Evolutionary conservation across 2,113 vertebrate species (phyloP).

Genomic region (Xenopus laevis): DNA sequence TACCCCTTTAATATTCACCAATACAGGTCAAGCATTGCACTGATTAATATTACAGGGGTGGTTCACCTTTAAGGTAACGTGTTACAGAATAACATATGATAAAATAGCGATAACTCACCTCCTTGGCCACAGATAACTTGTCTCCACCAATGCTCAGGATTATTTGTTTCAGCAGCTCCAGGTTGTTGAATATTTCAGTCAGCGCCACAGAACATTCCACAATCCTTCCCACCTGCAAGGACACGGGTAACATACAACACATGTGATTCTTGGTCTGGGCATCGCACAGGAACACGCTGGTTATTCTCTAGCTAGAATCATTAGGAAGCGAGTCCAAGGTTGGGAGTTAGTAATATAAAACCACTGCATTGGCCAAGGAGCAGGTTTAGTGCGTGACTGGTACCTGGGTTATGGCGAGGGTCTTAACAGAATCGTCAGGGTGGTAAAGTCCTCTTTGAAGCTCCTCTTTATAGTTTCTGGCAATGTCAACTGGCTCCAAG

Average conservation of each 20-base stretch:
- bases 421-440: slow-evolving; percentile 75
- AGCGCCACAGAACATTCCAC: slow-evolving; percentile 72
- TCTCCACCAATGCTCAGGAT: slow-evolving; percentile 81
- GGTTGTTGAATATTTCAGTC: slow-evolving; percentile 72
- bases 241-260: not conserved
- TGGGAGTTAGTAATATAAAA: too few species aligned
- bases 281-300: too few species aligned
- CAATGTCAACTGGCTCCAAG: slow-evolving; percentile 73
- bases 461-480: slow-evolving; percentile 71
- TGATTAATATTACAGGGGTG: too few species aligned
- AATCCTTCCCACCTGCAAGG: slow-evolving; percentile 77
- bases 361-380: too few species aligned
- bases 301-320: too few species aligned
- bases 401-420: slow-evolving; percentile 85
- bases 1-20: too few species aligned
- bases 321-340: too few species aligned
- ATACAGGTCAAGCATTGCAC: too few species aligned
- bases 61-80: too few species aligned
- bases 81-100: too few species aligned
- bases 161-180: slow-evolving; percentile 71
- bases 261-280: too few species aligned
- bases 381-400: not conserved
- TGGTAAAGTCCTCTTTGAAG: slow-evolving; percentile 82
- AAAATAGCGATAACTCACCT: too few species aligned
- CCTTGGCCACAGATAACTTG: slow-evolving; percentile 85